These are phyloP conservation scores for Meiosimyza decipiens DNA, from an alignment of 2,888 invertebrate species.

Conservation along the genomic window DNA sequence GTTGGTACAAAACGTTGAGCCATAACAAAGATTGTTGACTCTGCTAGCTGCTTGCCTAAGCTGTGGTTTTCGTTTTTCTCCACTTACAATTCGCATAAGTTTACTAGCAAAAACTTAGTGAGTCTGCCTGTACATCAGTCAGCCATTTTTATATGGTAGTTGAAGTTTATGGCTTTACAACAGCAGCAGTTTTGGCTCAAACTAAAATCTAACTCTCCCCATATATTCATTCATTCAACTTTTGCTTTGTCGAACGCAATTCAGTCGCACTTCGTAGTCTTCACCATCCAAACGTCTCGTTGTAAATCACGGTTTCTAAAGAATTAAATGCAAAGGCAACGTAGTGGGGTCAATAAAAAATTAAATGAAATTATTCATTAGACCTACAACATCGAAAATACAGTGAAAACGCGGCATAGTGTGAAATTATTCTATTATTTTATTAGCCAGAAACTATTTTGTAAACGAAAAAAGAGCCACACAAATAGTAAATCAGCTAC, in stretches of 20 bases:
- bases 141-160: slow-evolving; percentile 18
- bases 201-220: slow-evolving; percentile 14
- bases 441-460: too few relatives aligned
- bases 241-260: slow-evolving; percentile 17
- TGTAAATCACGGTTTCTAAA: neutral
- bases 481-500: too few relatives aligned
- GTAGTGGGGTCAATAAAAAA: too few relatives aligned
- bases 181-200: slow-evolving; percentile 13
- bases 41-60: neutral
- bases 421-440: too few relatives aligned
- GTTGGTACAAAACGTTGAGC: too few relatives aligned
- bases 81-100: slow-evolving; percentile 17
- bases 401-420: too few relatives aligned
- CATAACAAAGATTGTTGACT: too few relatives aligned
- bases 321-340: too few relatives aligned
- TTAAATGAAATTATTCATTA: too few relatives aligned
- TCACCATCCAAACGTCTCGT: slow-evolving; percentile 22
- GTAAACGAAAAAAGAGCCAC: too few relatives aligned
- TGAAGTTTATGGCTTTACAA: neutral
- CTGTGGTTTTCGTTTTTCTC: slow-evolving; percentile 19
- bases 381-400: too few relatives aligned
- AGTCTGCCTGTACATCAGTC: slow-evolving; percentile 1
- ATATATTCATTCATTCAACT: slow-evolving; percentile 22
- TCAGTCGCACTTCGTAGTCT: slow-evolving; percentile 33
- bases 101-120: neutral